Evolutionary conservation across 2,888 invertebrate species (phyloP).

Genomic region (Dioctria linearis): DNA sequence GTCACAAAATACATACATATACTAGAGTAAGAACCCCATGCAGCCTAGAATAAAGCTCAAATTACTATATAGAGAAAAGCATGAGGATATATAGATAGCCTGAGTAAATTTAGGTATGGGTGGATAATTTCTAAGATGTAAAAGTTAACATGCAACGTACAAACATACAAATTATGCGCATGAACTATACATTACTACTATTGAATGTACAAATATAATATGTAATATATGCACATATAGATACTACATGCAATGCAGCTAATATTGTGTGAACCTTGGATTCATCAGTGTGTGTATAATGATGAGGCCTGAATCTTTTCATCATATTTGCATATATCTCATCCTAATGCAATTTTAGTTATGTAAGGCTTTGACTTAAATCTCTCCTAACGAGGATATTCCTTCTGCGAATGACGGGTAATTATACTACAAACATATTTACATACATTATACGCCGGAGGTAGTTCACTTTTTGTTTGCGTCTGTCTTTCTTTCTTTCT

Average conservation of each 20-base stretch:
- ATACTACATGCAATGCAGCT: neutral
- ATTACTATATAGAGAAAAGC: neutral
- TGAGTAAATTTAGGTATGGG: neutral
- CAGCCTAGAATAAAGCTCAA: neutral
- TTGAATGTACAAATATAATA: neutral
- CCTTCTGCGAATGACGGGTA: conserved; percentile 15
- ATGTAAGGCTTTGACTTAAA: conserved; percentile 29
- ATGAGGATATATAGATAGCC: conserved; percentile 13
- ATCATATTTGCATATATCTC: conserved; percentile 17
- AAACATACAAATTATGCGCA: neutral
- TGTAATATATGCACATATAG: neutral
- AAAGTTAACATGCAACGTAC: conserved; percentile 33
- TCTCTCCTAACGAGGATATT: neutral
- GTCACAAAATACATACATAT: neutral
- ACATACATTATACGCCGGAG: conserved; percentile 5
- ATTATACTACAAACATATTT: conserved; percentile 14
- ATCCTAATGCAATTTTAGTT: conserved; percentile 42
- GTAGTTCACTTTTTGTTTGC: neutral
- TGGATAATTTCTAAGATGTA: conserved; percentile 14
- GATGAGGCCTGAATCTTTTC: conserved; percentile 22
- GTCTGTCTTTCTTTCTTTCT: conserved; percentile 14
- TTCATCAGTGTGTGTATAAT: neutral
- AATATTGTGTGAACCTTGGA: conserved; percentile 9
- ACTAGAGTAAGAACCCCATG: neutral
- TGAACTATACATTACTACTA: neutral